These are phyloP conservation scores for Temnothorax longispinosus DNA, from an alignment of 1,140 invertebrate genomes.

Conservation along the genomic window DNA sequence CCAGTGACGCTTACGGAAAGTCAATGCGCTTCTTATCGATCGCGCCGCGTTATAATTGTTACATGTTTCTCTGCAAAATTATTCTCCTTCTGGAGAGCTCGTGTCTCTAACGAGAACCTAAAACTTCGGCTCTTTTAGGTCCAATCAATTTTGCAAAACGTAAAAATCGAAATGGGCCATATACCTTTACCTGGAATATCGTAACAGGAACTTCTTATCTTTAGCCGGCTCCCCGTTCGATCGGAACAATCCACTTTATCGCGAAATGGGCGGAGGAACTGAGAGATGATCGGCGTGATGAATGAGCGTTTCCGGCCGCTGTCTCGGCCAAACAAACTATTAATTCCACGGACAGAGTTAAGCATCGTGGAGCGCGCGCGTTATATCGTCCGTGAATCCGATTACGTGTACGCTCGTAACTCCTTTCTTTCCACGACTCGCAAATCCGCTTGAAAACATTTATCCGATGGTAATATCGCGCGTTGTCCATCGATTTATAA, in stretches of 20 bases:
- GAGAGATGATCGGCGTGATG: constrained; percentile 57
- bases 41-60: constrained; percentile 27
- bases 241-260: constrained; percentile 26
- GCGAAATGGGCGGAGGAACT: background rate
- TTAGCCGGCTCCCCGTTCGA: background rate
- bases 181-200: background rate
- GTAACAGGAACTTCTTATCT: background rate
- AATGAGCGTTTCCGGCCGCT: constrained; percentile 63
- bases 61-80: background rate
- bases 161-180: constrained; percentile 4
- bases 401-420: constrained; percentile 43
- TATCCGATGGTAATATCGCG: constrained; percentile 21
- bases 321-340: constrained; percentile 65
- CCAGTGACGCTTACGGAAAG: background rate
- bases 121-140: background rate
- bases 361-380: constrained; percentile 39
- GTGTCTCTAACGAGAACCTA: background rate
- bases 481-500: constrained; percentile 23
- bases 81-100: background rate
- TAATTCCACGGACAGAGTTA: constrained; percentile 64
- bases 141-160: background rate
- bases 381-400: constrained; percentile 61
- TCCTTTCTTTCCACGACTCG: constrained; percentile 27
- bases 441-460: constrained; percentile 26
- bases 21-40: constrained; percentile 40